These are phyloP conservation scores for Reticulitermes speratus DNA, from an alignment of 1,140 invertebrate genomes.

Conservation along the genomic window DNA sequence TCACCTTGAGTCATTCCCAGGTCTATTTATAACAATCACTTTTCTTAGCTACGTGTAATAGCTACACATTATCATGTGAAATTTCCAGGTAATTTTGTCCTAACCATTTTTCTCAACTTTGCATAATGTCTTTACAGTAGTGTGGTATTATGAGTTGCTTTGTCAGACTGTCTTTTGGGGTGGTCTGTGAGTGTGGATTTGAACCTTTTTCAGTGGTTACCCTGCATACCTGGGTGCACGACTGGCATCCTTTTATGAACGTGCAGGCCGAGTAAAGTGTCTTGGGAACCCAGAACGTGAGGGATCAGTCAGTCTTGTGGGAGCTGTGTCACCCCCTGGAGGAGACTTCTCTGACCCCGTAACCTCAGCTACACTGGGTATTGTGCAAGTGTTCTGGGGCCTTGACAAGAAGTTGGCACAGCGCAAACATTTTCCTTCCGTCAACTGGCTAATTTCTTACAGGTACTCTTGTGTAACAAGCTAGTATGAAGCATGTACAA, in stretches of 20 bases:
- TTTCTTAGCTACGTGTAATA: no score
- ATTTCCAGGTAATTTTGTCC: no score
- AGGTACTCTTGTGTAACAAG: constrained; percentile 48
- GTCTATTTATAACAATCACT: no score
- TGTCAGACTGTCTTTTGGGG: no score
- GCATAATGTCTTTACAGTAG: no score
- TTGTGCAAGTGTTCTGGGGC: constrained; percentile 99
- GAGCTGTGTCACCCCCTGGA: constrained; percentile 98
- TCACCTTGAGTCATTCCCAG: no score
- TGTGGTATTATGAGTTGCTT: no score
- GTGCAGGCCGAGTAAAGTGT: constrained; percentile 97
- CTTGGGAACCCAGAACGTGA: constrained; percentile 97
- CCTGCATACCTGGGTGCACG: constrained; percentile 98
- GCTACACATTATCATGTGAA: no score
- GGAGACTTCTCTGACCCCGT: constrained; percentile 99
- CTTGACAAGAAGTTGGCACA: constrained; percentile 99
- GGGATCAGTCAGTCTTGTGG: constrained; percentile 98
- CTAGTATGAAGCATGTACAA: constrained; percentile 21
- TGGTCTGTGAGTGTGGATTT: no score
- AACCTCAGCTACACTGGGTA: constrained; percentile 97
- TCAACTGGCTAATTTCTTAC: constrained; percentile 99
- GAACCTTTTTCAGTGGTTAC: constrained; percentile 75
- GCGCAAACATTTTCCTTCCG: constrained; percentile 99
- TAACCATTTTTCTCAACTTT: no score
- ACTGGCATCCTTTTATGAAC: constrained; percentile 98